Conservation (phyloP, 2,888 invertebrate species). For the Lapara coniferarum region DNA sequence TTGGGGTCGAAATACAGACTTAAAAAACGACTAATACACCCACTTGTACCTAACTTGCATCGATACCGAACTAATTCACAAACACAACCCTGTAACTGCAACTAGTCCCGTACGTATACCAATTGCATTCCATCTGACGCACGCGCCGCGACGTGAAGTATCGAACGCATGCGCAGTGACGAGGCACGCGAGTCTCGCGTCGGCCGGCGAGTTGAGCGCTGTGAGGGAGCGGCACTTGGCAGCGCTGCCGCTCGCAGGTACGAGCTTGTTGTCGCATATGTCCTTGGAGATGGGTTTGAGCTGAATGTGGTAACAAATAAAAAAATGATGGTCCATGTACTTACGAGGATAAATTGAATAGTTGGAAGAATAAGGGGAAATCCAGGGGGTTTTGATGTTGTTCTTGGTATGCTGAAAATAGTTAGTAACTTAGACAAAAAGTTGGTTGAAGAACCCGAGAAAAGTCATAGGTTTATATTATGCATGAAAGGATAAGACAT, state of each 20-base stretch:
- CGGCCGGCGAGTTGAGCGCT: constrained; percentile 65
- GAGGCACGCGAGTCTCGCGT: constrained; percentile 75
- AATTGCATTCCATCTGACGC: constrained; percentile 43
- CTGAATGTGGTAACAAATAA: neutral
- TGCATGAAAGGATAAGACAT: too few relatives aligned
- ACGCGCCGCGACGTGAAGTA: constrained; percentile 46
- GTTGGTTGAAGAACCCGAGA: too few relatives aligned
- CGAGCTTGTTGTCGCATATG: constrained; percentile 24
- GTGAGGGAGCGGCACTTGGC: constrained; percentile 58
- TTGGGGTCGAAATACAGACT: neutral
- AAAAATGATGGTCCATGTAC: too few relatives aligned
- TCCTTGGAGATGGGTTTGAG: neutral
- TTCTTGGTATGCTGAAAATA: too few relatives aligned
- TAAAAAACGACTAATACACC: constrained; percentile 6
- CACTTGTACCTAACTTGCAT: neutral
- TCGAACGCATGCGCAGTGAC: constrained; percentile 76
- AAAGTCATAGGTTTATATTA: too few relatives aligned
- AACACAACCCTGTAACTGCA: neutral
- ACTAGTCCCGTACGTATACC: neutral
- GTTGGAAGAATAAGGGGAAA: too few relatives aligned
- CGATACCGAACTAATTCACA: neutral
- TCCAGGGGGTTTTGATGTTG: too few relatives aligned
- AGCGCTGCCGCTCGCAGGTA: constrained; percentile 65
- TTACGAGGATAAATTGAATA: too few relatives aligned
- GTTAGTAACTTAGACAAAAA: too few relatives aligned